A percentile compares a stretch with the other conserved stretches of the same genome.
Evolutionary conservation across 1,140 invertebrate genomes (phyloP).

Genomic region (Leptinotarsa undecemlineata): DNA sequence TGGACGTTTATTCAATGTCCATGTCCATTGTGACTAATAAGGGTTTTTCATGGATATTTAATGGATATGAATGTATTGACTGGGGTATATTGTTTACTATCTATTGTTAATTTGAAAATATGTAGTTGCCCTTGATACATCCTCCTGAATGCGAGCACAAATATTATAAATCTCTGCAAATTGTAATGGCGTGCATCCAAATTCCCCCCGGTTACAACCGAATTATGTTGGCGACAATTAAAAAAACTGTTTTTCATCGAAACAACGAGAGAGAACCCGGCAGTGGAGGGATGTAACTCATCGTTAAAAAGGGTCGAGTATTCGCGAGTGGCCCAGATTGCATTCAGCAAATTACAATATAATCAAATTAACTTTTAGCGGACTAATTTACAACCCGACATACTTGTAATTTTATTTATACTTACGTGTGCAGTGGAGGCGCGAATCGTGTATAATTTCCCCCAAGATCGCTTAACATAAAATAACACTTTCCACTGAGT

Average conservation of each 20-base stretch:
- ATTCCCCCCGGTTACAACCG: neutral
- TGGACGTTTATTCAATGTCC: no score
- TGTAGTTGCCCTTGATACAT: neutral
- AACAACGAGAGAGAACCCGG: constrained; percentile 20
- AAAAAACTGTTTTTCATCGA: constrained; percentile 14
- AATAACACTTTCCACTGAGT: constrained; percentile 36
- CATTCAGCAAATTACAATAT: constrained; percentile 46
- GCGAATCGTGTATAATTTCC: constrained; percentile 43
- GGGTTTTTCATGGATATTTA: neutral
- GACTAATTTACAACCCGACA: constrained; percentile 33
- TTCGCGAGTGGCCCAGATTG: constrained; percentile 33
- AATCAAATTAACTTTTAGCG: constrained; percentile 46
- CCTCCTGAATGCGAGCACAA: neutral
- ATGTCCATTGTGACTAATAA: neutral
- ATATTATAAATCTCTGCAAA: neutral
- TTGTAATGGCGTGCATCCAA: neutral
- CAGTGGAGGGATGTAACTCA: constrained; percentile 32
- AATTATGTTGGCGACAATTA: constrained; percentile 17
- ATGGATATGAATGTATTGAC: neutral
- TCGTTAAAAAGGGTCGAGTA: constrained; percentile 31
- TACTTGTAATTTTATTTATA: constrained; percentile 43
- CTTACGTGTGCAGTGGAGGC: constrained; percentile 31
- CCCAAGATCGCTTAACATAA: constrained; percentile 45
- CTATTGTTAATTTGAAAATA: neutral
- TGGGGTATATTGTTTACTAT: neutral